Evolutionary conservation across 2,888 invertebrate genomes (phyloP), one percentile per base, ranked within the genome.

Genomic region (Melikaiella ostensackeni): DNA sequence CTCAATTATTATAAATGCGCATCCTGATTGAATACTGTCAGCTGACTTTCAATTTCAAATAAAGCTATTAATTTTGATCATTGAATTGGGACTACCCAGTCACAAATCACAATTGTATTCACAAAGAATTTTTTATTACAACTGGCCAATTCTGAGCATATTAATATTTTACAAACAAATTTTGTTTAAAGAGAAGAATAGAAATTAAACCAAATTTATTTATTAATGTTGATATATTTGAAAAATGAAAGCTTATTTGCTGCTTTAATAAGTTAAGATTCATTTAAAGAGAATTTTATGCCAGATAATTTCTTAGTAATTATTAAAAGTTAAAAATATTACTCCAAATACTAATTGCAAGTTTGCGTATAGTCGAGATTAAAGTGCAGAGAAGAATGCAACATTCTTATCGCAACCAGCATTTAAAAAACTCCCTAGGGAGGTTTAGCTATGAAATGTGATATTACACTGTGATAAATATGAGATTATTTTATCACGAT

Each of bases 1-100:
- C 30, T 70, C 50, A 70, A 70, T 70, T 70, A 70, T 46, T 50
- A 50, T 70, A 46, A 46, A 70, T 70, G 30, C n/a, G 70, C 30
- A 70, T 70, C 33, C 27, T 33, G 70, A 70, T 55, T 70, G 33
- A 70, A 59, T 33, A 4, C 1, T 30, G 70, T 33, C 70, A 30
- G 70, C 46, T 50, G 27, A 70, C 70, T 46, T 70, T 70, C 46
- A 21, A 70, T 46, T 70, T 70, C 19, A 21, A 70, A 50, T 70
- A 50, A 70, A 70, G n/a, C 42, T 50, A 46, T 50, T 70, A 50
- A 50, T 70, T 70, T 50, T 50, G n/a, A 70, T 55, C 30, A 33
- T 70, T 70, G n/a, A 30, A 30, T 11, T 59, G 59, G 13, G 59
- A 16, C 24, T 59, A 16, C 24, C 27, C 46, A 70, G 70, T 50